These are phyloP conservation scores for Odontamblyopus lacepedii DNA, from an alignment of 2,797 vertebrate species.

Conservation along the genomic window DNA sequence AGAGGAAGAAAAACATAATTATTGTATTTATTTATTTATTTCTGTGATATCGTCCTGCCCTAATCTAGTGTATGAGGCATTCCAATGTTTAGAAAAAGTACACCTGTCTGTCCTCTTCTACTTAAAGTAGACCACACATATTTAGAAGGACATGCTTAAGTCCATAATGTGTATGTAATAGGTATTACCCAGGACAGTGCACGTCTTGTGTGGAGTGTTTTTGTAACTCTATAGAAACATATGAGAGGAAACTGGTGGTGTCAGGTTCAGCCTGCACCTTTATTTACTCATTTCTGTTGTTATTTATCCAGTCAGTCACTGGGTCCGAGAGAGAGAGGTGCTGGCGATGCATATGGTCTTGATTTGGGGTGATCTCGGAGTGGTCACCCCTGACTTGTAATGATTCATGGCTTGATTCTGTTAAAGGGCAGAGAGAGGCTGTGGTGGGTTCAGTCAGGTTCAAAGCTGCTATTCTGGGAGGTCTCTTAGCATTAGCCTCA, in stretches of 20 bases:
- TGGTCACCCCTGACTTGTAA: slow-evolving; percentile 64
- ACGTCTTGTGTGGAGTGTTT: slow-evolving; percentile 22
- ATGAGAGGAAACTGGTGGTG: slow-evolving; percentile 6
- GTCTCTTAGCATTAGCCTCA: slow-evolving; percentile 36
- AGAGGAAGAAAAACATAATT: background rate
- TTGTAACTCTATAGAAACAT: slow-evolving; percentile 15
- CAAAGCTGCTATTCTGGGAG: slow-evolving; percentile 59
- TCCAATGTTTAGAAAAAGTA: background rate
- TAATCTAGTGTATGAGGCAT: background rate
- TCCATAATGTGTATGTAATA: background rate
- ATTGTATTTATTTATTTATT: background rate
- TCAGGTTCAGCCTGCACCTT: slow-evolving; percentile 21
- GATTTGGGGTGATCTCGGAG: slow-evolving; percentile 64
- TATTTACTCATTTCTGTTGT: slow-evolving; percentile 29
- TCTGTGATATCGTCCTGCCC: background rate
- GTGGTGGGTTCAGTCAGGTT: slow-evolving; percentile 72
- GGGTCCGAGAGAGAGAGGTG: slow-evolving; percentile 50
- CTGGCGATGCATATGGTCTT: slow-evolving; percentile 66
- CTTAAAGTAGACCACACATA: background rate
- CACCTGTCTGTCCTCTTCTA: background rate
- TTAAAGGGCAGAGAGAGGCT: slow-evolving; percentile 59
- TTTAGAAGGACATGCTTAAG: slow-evolving; percentile 8
- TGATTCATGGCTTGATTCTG: slow-evolving; percentile 70
- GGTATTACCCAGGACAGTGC: background rate
- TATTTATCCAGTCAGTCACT: slow-evolving; percentile 47